phyloP scores from a whole-genome alignment of 2,113 vertebrate species.

The Machaerirhynchus nigripectus region DNA sequence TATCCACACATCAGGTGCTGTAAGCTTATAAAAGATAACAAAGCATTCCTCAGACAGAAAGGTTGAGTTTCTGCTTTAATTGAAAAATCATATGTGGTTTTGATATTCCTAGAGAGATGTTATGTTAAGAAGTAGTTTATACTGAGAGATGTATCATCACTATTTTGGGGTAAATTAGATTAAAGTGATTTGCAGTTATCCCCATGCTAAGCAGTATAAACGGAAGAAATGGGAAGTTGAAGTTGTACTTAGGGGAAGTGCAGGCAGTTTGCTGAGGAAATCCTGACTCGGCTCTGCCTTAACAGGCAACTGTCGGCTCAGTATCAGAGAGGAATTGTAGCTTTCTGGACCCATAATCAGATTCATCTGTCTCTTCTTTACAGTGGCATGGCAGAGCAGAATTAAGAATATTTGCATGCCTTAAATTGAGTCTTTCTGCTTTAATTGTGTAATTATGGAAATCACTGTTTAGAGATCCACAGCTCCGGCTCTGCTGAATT shows the following conservation, averaged over 20 bases:
- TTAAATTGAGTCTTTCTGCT: slow-evolving; percentile 51
- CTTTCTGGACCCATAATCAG: slow-evolving; percentile 20
- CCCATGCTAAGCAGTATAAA: slow-evolving; percentile 10
- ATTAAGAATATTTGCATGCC: slow-evolving; percentile 51
- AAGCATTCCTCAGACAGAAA: slow-evolving; percentile 18
- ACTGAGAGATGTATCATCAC: slow-evolving; percentile 20
- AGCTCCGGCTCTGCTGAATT: not conserved
- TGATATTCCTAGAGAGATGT: slow-evolving; percentile 49
- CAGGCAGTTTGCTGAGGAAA: not conserved
- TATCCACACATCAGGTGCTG: slow-evolving; percentile 53
- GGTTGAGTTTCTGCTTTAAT: slow-evolving; percentile 44
- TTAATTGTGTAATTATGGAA: slow-evolving; percentile 54
- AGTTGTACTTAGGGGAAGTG: not conserved
- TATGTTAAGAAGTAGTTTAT: slow-evolving; percentile 37
- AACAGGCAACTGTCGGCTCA: not conserved
- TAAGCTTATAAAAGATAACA: slow-evolving; percentile 54
- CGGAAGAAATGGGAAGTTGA: slow-evolving; percentile 8
- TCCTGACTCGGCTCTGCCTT: not conserved
- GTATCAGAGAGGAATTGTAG: not conserved
- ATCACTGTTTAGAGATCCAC: slow-evolving; percentile 20
- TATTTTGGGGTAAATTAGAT: slow-evolving; percentile 54
- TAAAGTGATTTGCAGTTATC: slow-evolving; percentile 57
- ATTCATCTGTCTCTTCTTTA: slow-evolving; percentile 1
- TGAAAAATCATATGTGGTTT: slow-evolving; percentile 30
- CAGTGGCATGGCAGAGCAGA: slow-evolving; percentile 1